Base-by-base conservation (phyloP, 1,140 invertebrate species). In the Dendroctonus valens region DNA sequence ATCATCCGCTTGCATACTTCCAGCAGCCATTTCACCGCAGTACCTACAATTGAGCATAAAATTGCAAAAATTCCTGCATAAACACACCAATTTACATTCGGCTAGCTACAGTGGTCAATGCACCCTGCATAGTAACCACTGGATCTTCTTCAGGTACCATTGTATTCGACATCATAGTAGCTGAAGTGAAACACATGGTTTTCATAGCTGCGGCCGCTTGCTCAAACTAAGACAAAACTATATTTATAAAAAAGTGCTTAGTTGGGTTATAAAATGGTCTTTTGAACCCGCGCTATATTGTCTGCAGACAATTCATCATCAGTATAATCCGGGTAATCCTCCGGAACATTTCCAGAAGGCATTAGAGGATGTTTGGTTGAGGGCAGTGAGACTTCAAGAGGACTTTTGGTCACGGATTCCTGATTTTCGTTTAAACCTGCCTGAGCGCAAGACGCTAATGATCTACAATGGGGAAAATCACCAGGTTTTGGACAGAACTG, bases 141-240 rank as follows among this genome's bases (percentile, higher is more conserved):
- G 62, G 62, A 11, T 58, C 54, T 50, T 65, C 62, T 46, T 65
- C 62, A n/a, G 53, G 62, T 6, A 58, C 46, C 62, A 65, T 65
- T 6, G 62, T 65, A 7, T n/a, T 26, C 2, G 11, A 7, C 38
- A 65, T n/a, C 44, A 65, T 57, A 51, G 49, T 58, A 6, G 53
- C 41, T 8, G 49, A 58, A 14, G 52, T 41, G 12, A 65, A 65
- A 41, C 62, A 65, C 5, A 58, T 48, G 26, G 12, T 49, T 44
- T 58, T 41, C 62, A 65, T 57, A 37, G 7, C 40, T 39, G 48
- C 7, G 5, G 62, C 41, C 6, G 62, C 53, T 12, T n/a, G 40
- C 51, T 58, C 53, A 65, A 50, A 57, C 62, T 65, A 58, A 11
- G 53, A 3, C 11, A 57, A 41, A 4, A 0, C 11, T 11, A 39